Evolutionary conservation across 1,140 invertebrate genomes (phyloP).

Genomic region (Diorhabda carinulata): DNA sequence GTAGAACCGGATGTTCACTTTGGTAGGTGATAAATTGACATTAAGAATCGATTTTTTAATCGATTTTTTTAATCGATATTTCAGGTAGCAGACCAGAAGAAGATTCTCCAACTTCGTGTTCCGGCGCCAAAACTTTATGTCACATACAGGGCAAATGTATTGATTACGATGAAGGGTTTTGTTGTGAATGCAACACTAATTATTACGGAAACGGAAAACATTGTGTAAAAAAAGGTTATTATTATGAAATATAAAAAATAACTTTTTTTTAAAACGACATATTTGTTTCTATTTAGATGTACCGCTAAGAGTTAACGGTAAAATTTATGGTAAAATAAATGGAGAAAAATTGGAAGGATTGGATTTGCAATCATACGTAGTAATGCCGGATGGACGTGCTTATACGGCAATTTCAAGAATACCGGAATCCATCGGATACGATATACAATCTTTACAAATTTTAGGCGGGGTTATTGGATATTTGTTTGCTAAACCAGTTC

Average conservation of each 20-base stretch:
- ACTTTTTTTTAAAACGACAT: neutral
- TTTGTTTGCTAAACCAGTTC: slow-evolving; percentile 81
- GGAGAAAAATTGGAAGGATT: slow-evolving; percentile 66
- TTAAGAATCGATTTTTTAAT: neutral
- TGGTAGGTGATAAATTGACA: slow-evolving; percentile 35
- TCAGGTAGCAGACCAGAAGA: slow-evolving; percentile 13
- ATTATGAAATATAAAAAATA: neutral
- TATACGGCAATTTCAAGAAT: slow-evolving; percentile 88
- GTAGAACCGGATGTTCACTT: slow-evolving; percentile 61
- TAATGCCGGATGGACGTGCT: slow-evolving; percentile 79
- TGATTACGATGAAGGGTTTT: slow-evolving; percentile 80
- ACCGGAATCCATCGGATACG: slow-evolving; percentile 66
- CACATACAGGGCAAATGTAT: slow-evolving; percentile 77
- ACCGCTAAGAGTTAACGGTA: slow-evolving; percentile 81
- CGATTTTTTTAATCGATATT: slow-evolving; percentile 5
- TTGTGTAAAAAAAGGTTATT: slow-evolving; percentile 75
- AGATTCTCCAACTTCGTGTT: slow-evolving; percentile 48
- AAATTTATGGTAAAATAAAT: slow-evolving; percentile 77
- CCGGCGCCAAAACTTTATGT: slow-evolving; percentile 62
- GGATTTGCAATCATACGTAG: slow-evolving; percentile 90
- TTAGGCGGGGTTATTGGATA: slow-evolving; percentile 82
- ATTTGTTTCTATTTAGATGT: slow-evolving; percentile 53
- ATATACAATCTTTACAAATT: slow-evolving; percentile 74
- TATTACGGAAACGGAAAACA: slow-evolving; percentile 88
- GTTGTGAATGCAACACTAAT: slow-evolving; percentile 76